These are phyloP conservation scores for Rhadinocentrus ornatus DNA, from an alignment of 2,797 vertebrate species.

Conservation along the genomic window DNA sequence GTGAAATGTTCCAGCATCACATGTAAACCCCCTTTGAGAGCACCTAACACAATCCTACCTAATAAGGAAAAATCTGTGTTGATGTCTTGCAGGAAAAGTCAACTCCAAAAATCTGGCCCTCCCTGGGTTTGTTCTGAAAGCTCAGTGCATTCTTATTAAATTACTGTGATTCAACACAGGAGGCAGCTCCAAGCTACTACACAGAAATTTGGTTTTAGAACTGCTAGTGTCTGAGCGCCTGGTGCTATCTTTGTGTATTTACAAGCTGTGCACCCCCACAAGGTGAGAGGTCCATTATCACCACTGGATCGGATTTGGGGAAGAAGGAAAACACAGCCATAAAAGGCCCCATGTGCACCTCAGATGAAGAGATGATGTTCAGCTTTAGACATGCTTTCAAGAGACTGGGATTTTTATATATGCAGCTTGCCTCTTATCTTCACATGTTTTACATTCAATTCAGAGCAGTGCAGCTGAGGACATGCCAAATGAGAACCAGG, in stretches of 20 bases:
- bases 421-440: slow-evolving; percentile 2
- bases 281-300: slow-evolving; percentile 55
- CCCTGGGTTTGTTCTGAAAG: slow-evolving; percentile 56
- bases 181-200: slow-evolving; percentile 35
- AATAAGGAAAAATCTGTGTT: slow-evolving; percentile 80
- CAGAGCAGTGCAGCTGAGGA: slow-evolving; percentile 45
- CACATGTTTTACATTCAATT: slow-evolving; percentile 16
- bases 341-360: slow-evolving; percentile 49
- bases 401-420: slow-evolving; percentile 10
- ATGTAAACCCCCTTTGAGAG: slow-evolving; percentile 41
- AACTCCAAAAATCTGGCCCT: slow-evolving; percentile 58
- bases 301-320: slow-evolving; percentile 28
- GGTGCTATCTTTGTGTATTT: slow-evolving; percentile 38
- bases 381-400: slow-evolving; percentile 24
- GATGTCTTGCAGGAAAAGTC: slow-evolving; percentile 66
- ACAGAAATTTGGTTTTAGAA: background rate
- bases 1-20: slow-evolving; percentile 39
- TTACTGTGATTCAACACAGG: slow-evolving; percentile 55
- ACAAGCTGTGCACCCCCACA: slow-evolving; percentile 39
- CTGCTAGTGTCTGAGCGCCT: slow-evolving; percentile 5
- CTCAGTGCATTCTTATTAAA: slow-evolving; percentile 64
- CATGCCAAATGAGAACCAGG: slow-evolving; percentile 40
- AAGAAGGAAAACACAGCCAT: slow-evolving; percentile 49
- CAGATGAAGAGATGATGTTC: slow-evolving; percentile 36
- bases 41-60: slow-evolving; percentile 73